Percentiles rank a stretch among this genome's conserved stretches.
Conservation (phyloP, 2,113 vertebrate species). For the Orientallactaga bullata region DNA sequence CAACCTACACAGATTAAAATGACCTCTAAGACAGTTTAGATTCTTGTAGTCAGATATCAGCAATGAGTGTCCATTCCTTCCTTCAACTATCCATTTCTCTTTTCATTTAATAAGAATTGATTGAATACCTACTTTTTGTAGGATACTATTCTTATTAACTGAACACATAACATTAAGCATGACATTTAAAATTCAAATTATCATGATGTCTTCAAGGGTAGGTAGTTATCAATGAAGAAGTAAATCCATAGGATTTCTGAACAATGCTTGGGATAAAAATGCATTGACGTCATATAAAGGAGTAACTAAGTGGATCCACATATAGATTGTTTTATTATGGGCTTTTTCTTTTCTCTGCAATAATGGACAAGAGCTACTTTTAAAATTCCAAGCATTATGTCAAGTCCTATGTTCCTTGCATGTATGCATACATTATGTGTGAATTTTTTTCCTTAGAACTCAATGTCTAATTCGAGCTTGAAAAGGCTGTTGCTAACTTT, state of each 20-base stretch:
- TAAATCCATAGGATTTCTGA: not conserved
- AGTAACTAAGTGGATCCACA: not conserved
- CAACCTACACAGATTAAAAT: not conserved
- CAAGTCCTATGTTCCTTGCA: too few relatives aligned
- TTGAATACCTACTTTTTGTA: not conserved
- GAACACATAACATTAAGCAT: not conserved
- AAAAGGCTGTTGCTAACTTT: constrained; percentile 40
- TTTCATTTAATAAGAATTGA: not conserved
- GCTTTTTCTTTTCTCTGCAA: too few relatives aligned
- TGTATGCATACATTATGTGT: too few relatives aligned
- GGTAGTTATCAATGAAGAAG: not conserved
- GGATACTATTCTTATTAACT: not conserved
- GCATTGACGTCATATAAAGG: too few relatives aligned
- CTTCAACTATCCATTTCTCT: not conserved
- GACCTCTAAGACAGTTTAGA: not conserved
- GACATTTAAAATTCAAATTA: not conserved
- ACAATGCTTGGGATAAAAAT: not conserved
- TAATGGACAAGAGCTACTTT: too few relatives aligned
- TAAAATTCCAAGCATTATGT: too few relatives aligned
- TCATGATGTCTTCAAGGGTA: not conserved
- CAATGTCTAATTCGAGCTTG: constrained; percentile 23
- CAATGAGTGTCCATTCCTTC: not conserved
- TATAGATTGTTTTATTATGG: too few relatives aligned
- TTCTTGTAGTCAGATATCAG: not conserved
- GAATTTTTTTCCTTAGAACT: too few relatives aligned